A percentile compares a stretch with the other conserved stretches of the same genome.
These are phyloP conservation scores for Megaleporinus macrocephalus DNA, from an alignment of 2,113 vertebrate genomes.

Conservation along the genomic window DNA sequence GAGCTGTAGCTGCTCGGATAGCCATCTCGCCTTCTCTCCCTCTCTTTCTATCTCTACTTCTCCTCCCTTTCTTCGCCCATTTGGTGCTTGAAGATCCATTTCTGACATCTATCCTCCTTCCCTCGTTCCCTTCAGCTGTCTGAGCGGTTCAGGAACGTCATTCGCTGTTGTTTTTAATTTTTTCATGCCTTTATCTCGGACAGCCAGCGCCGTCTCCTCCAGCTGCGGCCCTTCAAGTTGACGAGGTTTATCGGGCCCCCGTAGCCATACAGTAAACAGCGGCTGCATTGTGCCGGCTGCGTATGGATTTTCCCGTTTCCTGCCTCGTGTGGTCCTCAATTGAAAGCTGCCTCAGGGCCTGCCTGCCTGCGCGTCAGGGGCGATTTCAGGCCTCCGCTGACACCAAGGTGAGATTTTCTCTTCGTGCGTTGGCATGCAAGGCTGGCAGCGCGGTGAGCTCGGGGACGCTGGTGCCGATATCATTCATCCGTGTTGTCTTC, in stretches of 20 bases:
- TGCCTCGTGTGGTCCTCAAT: slow-evolving; percentile 1
- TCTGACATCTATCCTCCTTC: slow-evolving; percentile 10
- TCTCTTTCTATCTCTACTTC: not conserved
- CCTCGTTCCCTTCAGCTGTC: not conserved
- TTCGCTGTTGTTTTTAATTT: slow-evolving; percentile 8
- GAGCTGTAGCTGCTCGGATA: slow-evolving; percentile 32
- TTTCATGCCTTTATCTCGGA: slow-evolving; percentile 35
- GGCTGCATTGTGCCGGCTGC: not conserved
- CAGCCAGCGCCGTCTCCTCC: slow-evolving; percentile 28
- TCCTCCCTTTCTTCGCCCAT: not conserved
- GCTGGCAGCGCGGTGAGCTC: slow-evolving; percentile 65
- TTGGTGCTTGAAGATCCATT: not conserved
- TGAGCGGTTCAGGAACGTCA: slow-evolving; percentile 19
- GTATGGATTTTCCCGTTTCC: slow-evolving; percentile 10
- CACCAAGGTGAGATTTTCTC: not conserved
- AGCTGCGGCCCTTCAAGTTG: slow-evolving; percentile 20
- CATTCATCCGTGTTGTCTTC: slow-evolving; percentile 66
- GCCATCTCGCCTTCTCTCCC: not conserved
- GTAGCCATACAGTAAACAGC: slow-evolving; percentile 14
- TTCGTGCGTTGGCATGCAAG: slow-evolving; percentile 62
- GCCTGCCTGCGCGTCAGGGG: slow-evolving; percentile 11
- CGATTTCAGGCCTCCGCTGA: slow-evolving; percentile 20
- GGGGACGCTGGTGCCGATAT: slow-evolving; percentile 65
- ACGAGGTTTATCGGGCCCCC: slow-evolving; percentile 27
- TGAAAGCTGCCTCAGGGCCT: slow-evolving; percentile 25